phyloP scores from a whole-genome alignment of 2,888 invertebrate species.

The Argynnis bischoffii region DNA sequence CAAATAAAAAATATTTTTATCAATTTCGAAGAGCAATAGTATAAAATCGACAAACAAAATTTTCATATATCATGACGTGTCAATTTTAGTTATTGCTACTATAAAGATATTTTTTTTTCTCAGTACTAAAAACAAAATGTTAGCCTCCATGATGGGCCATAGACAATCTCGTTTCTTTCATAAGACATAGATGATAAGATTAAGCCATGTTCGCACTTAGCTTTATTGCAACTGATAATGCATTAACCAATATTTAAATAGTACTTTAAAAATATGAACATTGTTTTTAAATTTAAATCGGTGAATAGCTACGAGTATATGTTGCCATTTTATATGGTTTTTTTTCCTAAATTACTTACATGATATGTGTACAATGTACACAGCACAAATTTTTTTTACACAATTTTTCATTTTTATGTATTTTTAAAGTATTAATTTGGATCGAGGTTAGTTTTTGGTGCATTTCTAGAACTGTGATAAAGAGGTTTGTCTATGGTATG shows the following conservation, averaged over 20 bases:
- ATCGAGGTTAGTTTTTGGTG: slow-evolving; percentile 52
- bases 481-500: slow-evolving; percentile 75
- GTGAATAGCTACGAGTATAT: not conserved
- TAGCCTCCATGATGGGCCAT: slow-evolving; percentile 51
- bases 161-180: slow-evolving; percentile 75
- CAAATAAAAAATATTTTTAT: not conserved
- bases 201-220: slow-evolving; percentile 75
- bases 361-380: no score
- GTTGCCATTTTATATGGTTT: no score
- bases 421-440: slow-evolving; percentile 3
- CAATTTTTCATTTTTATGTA: not conserved
- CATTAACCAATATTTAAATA: slow-evolving; percentile 48
- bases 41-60: no score
- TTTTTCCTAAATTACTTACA: no score
- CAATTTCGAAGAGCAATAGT: no score
- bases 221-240: slow-evolving; percentile 71
- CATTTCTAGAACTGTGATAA: slow-evolving; percentile 80
- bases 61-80: no score
- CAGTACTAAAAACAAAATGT: not conserved
- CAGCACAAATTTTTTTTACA: not conserved
- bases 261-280: slow-evolving; percentile 24
- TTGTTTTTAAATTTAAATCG: not conserved
- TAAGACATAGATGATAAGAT: slow-evolving; percentile 78
- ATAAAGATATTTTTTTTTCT: not conserved
- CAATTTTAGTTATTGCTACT: no score